phyloP scores from a whole-genome alignment of 2,888 invertebrate species.

The Caenorhabditis sp. region DNA sequence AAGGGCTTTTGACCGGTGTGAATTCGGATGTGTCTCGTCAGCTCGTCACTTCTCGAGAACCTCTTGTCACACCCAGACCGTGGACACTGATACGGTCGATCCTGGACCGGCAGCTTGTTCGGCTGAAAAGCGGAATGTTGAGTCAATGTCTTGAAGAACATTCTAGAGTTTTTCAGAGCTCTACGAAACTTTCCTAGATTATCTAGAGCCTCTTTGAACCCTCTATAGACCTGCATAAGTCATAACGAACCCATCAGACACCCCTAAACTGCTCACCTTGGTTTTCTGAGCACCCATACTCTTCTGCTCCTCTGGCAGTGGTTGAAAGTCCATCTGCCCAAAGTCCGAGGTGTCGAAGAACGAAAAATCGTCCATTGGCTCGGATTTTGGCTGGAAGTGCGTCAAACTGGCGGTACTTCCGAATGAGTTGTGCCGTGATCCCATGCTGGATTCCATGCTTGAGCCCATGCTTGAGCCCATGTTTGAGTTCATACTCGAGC shows the following conservation, averaged over 20 bases:
- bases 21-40: slow-evolving; percentile 98
- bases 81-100: slow-evolving; percentile 97
- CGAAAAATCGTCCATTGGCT: slow-evolving; percentile 67
- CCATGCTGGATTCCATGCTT: too few species aligned
- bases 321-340: slow-evolving; percentile 34
- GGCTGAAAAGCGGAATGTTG: neutral
- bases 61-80: slow-evolving; percentile 97
- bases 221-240: too few species aligned
- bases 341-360: slow-evolving; percentile 24
- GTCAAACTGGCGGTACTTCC: slow-evolving; percentile 14
- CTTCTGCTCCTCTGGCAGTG: slow-evolving; percentile 46
- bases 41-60: slow-evolving; percentile 97
- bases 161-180: too few species aligned
- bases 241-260: too few species aligned
- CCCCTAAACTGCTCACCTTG: slow-evolving; percentile 18
- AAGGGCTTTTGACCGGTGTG: slow-evolving; percentile 89
- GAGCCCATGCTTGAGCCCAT: neutral
- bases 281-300: slow-evolving; percentile 45
- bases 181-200: too few species aligned
- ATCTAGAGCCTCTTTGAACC: too few species aligned
- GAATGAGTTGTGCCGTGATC: neutral
- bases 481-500: too few species aligned
- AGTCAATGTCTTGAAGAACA: too few species aligned
- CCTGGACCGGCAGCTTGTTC: slow-evolving; percentile 91
- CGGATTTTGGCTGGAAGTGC: slow-evolving; percentile 67